Evolutionary conservation across 2,888 invertebrate species (phyloP).

Genomic region (Chymomyza procnemis): DNA sequence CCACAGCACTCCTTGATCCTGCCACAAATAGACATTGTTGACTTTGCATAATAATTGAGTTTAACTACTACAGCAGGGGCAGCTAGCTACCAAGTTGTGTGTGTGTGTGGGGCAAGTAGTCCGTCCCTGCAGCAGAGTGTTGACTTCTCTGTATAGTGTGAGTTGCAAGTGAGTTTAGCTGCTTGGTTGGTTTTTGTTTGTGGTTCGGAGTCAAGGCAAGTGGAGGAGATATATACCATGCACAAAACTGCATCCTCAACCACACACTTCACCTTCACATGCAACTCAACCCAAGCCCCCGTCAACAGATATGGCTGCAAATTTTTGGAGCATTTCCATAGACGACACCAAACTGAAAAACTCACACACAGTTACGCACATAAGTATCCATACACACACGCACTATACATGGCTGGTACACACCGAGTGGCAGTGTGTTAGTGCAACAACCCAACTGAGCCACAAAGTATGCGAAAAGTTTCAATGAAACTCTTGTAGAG

Average conservation of each 20-base stretch:
- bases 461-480: constrained; percentile 31
- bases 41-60: constrained; percentile 72
- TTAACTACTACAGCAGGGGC: constrained; percentile 63
- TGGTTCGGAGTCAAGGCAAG: constrained; percentile 47
- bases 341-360: constrained; percentile 24
- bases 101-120: background rate
- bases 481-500: constrained; percentile 7
- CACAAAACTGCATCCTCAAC: constrained; percentile 22
- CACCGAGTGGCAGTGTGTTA: background rate
- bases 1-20: constrained; percentile 33
- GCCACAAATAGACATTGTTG: constrained; percentile 70
- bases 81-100: constrained; percentile 24
- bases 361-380: constrained; percentile 23
- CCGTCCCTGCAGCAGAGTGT: background rate
- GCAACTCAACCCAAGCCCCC: too few species aligned
- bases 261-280: too few species aligned
- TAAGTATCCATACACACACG: background rate
- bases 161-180: constrained; percentile 49
- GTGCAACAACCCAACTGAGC: constrained; percentile 2
- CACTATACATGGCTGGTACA: background rate
- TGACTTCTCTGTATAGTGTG: background rate
- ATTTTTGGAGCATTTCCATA: constrained; percentile 58
- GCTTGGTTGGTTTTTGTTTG: constrained; percentile 64
- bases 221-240: constrained; percentile 38
- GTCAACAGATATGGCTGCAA: background rate